Percentiles rank a stretch among this genome's conserved stretches.
Conservation (phyloP, 2,888 invertebrate species). For the Nematopogon swammerdamellus region DNA sequence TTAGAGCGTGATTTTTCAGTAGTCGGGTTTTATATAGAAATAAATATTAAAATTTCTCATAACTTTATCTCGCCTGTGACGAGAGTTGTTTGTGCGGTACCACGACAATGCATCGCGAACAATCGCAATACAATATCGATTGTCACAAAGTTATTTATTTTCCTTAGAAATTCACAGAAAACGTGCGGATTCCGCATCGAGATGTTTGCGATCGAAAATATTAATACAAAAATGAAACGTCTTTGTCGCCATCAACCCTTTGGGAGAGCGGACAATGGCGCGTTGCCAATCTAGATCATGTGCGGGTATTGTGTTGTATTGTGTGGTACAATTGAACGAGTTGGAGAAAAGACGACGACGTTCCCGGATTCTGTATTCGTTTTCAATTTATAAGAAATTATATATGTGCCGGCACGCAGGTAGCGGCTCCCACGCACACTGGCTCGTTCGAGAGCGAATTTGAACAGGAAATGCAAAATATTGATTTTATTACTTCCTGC, state of each 20-base stretch:
- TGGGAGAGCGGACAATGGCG: slow-evolving; percentile 32
- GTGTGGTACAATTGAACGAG: neutral
- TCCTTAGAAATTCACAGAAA: slow-evolving; percentile 54
- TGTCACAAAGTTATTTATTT: slow-evolving; percentile 57
- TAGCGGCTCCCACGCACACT: slow-evolving; percentile 45
- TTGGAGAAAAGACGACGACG: slow-evolving; percentile 21
- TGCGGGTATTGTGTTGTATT: slow-evolving; percentile 35
- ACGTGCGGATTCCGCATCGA: slow-evolving; percentile 42
- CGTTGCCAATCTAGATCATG: slow-evolving; percentile 42
- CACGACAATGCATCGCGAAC: neutral
- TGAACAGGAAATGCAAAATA: neutral
- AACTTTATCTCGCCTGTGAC: no score
- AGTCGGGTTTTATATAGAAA: no score
- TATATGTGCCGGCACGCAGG: slow-evolving; percentile 28
- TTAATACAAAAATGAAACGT: neutral
- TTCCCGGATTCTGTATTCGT: slow-evolving; percentile 32
- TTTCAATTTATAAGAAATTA: slow-evolving; percentile 42
- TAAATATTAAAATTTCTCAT: no score
- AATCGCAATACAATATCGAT: slow-evolving; percentile 16
- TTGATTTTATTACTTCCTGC: neutral
- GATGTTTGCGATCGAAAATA: slow-evolving; percentile 31
- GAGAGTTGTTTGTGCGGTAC: neutral
- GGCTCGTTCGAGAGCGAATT: slow-evolving; percentile 19
- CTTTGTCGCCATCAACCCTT: slow-evolving; percentile 28
- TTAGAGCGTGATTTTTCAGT: no score